A percentile compares a stretch with the other conserved stretches of the same genome.
phyloP scores from a whole-genome alignment of 2,113 vertebrate species.

The Apus apus region DNA sequence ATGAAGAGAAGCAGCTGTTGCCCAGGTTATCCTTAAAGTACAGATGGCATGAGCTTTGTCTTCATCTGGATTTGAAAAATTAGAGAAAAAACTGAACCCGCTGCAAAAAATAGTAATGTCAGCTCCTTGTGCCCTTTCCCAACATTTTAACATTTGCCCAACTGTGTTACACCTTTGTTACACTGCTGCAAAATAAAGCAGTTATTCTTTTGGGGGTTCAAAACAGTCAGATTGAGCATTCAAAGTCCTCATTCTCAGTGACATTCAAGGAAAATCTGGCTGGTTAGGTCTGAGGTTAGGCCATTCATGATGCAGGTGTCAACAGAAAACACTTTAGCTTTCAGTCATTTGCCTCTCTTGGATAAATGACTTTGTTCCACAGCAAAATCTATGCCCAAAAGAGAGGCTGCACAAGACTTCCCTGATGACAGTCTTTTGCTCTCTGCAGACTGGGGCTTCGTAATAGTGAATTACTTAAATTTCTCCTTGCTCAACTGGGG shows the following conservation, averaged over 20 bases:
- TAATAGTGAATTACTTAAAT: fast-evolving
- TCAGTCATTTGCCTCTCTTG: neutral
- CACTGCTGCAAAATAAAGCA: neutral
- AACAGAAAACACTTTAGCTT: neutral
- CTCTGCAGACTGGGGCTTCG: neutral
- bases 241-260: neutral
- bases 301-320: neutral
- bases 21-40: conserved; percentile 20
- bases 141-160: neutral
- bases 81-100: neutral
- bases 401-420: neutral
- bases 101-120: neutral
- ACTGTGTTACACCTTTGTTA: neutral
- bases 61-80: neutral
- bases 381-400: neutral
- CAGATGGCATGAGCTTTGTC: conserved; percentile 6
- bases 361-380: neutral
- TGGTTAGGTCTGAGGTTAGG: neutral
- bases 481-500: neutral
- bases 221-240: neutral
- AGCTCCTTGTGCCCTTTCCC: neutral
- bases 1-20: conserved; percentile 33
- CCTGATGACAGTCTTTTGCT: neutral
- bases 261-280: neutral
- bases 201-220: neutral